These are phyloP conservation scores for Speoplatyrhinus poulsoni DNA, from an alignment of 2,113 vertebrate species.

Conservation along the genomic window DNA sequence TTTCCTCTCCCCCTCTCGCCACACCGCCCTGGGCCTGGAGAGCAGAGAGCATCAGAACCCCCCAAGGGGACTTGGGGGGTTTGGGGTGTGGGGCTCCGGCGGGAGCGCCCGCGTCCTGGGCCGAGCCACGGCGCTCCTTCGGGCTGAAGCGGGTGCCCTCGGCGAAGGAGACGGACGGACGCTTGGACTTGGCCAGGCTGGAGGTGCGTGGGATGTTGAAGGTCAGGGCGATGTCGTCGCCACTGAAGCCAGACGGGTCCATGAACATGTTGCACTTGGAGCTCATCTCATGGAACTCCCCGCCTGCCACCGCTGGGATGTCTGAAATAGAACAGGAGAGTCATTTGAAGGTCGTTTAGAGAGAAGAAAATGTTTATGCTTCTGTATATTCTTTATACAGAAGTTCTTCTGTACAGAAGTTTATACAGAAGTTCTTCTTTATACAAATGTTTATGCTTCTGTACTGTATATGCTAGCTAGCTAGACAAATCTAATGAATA, in stretches of 20 bases:
- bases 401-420: no score
- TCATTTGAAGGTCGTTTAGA: constrained; percentile 20
- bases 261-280: constrained; percentile 74
- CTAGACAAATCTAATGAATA: background rate
- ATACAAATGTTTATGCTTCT: no score
- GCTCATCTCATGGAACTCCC: constrained; percentile 80
- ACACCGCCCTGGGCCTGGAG: constrained; percentile 56
- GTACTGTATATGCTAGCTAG: background rate
- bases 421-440: no score
- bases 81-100: constrained; percentile 68
- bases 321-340: constrained; percentile 53
- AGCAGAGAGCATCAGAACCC: constrained; percentile 71
- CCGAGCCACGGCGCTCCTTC: constrained; percentile 73
- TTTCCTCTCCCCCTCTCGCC: constrained; percentile 48
- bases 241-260: constrained; percentile 76
- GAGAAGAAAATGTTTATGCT: no score
- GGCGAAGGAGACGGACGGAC: constrained; percentile 93
- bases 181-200: constrained; percentile 91
- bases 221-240: constrained; percentile 82
- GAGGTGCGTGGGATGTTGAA: constrained; percentile 94
- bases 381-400: background rate
- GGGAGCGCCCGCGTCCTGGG: constrained; percentile 70
- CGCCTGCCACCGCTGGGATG: constrained; percentile 66
- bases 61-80: constrained; percentile 77
- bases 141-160: constrained; percentile 91